Evolutionary conservation across 2,888 invertebrate species (phyloP).

Genomic region (Neoitamus cyanurus): DNA sequence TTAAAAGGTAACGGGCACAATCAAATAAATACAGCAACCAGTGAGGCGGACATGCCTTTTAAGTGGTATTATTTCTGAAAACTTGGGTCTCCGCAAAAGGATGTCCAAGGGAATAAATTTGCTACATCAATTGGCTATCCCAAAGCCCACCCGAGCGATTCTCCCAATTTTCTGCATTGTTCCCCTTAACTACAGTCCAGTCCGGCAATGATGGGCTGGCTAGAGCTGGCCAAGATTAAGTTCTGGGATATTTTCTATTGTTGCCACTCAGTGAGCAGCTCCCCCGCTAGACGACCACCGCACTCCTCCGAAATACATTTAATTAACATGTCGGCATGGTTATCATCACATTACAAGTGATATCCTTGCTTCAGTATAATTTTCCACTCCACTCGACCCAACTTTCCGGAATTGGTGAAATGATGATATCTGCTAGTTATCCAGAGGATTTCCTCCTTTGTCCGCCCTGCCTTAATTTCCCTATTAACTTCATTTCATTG

Average conservation of each 20-base stretch:
- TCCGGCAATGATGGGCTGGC: background rate
- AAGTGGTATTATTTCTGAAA: background rate
- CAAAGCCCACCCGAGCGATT: background rate
- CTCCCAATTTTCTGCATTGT: background rate
- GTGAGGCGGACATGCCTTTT: background rate
- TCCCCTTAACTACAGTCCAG: background rate
- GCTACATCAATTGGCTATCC: background rate
- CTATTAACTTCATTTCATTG: conserved; percentile 45
- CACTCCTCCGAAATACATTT: background rate
- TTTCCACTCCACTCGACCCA: conserved; percentile 1
- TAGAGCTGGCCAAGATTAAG: background rate
- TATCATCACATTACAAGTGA: conserved; percentile 31
- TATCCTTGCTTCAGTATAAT: conserved; percentile 13
- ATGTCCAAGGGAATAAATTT: background rate
- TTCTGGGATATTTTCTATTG: background rate
- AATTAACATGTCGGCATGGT: conserved; percentile 27
- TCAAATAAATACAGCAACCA: background rate
- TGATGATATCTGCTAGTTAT: background rate
- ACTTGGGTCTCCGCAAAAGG: background rate
- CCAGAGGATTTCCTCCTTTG: conserved; percentile 13
- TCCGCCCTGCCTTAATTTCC: conserved; percentile 32
- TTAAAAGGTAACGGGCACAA: background rate
- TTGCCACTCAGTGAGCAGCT: background rate
- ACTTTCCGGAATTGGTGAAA: conserved; percentile 30
- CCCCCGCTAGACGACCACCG: background rate